phyloP scores from a whole-genome alignment of 2,113 vertebrate genomes.

The Thryonomys swinderianus region DNA sequence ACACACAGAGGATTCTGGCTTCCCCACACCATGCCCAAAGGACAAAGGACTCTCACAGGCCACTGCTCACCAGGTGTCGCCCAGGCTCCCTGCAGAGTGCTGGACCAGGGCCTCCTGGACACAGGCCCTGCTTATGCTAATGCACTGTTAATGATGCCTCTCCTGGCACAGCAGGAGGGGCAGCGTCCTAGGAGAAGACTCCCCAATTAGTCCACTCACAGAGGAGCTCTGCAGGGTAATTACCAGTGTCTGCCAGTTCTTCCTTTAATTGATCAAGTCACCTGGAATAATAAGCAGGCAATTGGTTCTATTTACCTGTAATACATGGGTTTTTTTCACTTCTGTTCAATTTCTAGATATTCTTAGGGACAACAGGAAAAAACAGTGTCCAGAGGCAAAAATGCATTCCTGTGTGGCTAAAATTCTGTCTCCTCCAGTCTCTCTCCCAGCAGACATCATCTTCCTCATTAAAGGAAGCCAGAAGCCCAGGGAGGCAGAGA shows the following conservation, averaged over 20 bases:
- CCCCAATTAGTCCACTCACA: background rate
- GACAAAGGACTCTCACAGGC: background rate
- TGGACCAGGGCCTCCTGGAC: slow-evolving; percentile 28
- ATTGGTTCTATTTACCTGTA: background rate
- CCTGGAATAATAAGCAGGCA: background rate
- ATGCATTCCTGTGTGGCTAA: rapidly evolving
- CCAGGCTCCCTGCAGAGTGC: background rate
- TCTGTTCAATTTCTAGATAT: background rate
- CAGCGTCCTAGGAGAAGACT: background rate
- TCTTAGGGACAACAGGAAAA: background rate
- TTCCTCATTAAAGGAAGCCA: background rate
- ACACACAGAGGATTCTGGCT: background rate
- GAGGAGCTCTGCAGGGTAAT: background rate
- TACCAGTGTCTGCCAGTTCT: slow-evolving; percentile 9
- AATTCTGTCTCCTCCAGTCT: background rate
- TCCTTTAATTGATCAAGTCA: background rate
- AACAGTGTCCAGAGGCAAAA: background rate
- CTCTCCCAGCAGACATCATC: rapidly evolving
- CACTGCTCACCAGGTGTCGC: slow-evolving; percentile 38
- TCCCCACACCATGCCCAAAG: background rate
- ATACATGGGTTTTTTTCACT: rapidly evolving
- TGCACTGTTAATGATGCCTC: slow-evolving; percentile 79
- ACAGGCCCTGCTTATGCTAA: slow-evolving; percentile 45
- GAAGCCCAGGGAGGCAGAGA: background rate
- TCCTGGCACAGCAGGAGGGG: background rate